Percentiles rank a stretch among this genome's conserved stretches.
Conservation (phyloP, 2,888 invertebrate species). For the Pterostichus niger region DNA sequence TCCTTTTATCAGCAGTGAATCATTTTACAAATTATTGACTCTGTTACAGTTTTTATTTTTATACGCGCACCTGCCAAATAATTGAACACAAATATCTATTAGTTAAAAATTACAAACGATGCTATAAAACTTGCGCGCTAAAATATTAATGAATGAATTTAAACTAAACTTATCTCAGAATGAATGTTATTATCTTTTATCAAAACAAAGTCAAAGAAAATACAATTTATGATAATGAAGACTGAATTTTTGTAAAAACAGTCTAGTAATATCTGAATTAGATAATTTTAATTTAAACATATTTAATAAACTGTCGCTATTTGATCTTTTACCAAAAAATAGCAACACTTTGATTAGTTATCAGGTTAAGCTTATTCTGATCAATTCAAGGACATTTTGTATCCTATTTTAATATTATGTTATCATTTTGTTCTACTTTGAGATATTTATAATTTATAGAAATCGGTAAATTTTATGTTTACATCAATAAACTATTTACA, state of each 20-base stretch:
- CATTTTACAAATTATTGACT: slow-evolving; percentile 49
- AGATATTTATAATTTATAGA: slow-evolving; percentile 25
- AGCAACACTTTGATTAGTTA: neutral
- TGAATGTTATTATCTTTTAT: neutral
- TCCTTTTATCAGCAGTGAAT: slow-evolving; percentile 55
- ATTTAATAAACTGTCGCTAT: too few species aligned
- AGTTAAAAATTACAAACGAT: too few species aligned
- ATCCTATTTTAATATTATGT: slow-evolving; percentile 33
- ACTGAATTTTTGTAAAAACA: neutral
- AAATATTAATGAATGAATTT: slow-evolving; percentile 2
- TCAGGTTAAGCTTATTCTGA: slow-evolving; percentile 4
- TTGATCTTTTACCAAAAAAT: too few species aligned
- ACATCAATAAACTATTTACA: too few species aligned
- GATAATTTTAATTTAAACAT: neutral
- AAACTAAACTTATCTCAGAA: neutral
- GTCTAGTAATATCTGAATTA: neutral
- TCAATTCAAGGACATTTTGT: slow-evolving; percentile 24
- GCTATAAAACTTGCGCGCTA: neutral
- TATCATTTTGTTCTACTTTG: slow-evolving; percentile 10
- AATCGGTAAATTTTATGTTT: neutral
- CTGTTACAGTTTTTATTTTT: neutral
- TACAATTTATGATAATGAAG: neutral
- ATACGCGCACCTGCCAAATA: slow-evolving; percentile 2
- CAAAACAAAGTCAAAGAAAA: neutral
- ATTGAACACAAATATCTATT: neutral